Base-by-base conservation (phyloP, 2,797 vertebrate genomes). In the Oophaga sylvatica region DNA sequence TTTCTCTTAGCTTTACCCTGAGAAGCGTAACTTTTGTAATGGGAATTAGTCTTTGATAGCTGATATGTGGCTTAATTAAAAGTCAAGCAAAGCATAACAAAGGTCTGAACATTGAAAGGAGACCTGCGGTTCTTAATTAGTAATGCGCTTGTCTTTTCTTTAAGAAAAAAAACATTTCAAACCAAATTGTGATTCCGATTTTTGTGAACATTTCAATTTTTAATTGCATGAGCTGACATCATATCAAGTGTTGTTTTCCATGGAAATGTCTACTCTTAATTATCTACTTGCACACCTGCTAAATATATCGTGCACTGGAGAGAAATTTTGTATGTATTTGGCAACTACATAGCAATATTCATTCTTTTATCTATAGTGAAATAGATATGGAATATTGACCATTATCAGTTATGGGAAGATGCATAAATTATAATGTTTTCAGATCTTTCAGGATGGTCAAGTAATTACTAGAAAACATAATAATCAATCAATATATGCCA, bases 1-100 rank as follows among this genome's bases (percentile, higher is more conserved):
- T 86, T 87, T 86, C 35, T 83, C 73, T 83, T 89, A 86, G 84
- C 75, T 86, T 79, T 86, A 73, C 48, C 80, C 76, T 86, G 71
- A 73, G 71, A 71, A 83, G 80, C 73, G 20, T 83, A 80, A 87
- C 56, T 83, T 87, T 81, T 89, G 75, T 79, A 83, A 87, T 89
- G 88, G 88, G 88, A 89, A 86, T 89, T 80, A 80, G 41, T 62
- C 57, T 89, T 86, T 89, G 88, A 87, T 86, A 89, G 84, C 75
- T 89, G 80, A 80, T 80, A 89, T 89, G 80, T 89, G 75, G 84
- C 81, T 86, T 89, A 87, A 89, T 89, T 89, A 89, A 86, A 75
- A 86, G 80, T 83, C 84, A 89, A 83, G 80, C 57, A 89, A 87
- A 89, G 88, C 84, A 68, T 87, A 87, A 79, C 88, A 65, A 79